These are phyloP conservation scores for Oscheius sp. DNA, from an alignment of 2,888 invertebrate species.

Conservation along the genomic window DNA sequence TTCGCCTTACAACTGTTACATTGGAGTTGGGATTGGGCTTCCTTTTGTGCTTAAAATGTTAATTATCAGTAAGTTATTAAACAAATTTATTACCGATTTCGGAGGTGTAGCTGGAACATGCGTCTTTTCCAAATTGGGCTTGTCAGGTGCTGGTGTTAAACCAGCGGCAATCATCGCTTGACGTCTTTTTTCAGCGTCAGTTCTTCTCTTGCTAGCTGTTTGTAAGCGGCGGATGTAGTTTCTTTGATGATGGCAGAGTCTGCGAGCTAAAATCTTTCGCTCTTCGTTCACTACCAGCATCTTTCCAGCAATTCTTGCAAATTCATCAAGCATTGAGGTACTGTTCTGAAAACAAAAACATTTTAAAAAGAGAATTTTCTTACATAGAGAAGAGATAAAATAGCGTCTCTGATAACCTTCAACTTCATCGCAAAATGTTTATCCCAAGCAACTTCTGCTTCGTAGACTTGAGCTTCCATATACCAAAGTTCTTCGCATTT, in stretches of 20 bases:
- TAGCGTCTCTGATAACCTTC: neutral
- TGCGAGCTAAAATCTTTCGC: constrained; percentile 26
- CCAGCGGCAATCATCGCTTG: neutral
- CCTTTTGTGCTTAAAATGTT: too few species aligned
- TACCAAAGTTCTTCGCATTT: constrained; percentile 6
- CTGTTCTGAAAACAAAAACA: constrained; percentile 14
- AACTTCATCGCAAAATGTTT: constrained; percentile 16
- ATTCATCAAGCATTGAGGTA: constrained; percentile 26
- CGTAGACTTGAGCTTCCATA: constrained; percentile 5
- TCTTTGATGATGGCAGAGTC: constrained; percentile 29
- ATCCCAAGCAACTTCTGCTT: neutral
- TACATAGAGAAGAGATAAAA: constrained; percentile 18
- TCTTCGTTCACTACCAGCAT: constrained; percentile 21
- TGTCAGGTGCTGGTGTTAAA: neutral
- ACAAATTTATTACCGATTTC: too few species aligned
- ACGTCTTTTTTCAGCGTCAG: constrained; percentile 16
- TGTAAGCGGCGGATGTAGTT: constrained; percentile 31
- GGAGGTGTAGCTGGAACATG: neutral
- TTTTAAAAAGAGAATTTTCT: neutral
- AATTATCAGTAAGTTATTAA: too few species aligned
- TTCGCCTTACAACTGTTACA: too few species aligned
- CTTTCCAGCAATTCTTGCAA: constrained; percentile 14
- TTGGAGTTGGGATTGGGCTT: too few species aligned
- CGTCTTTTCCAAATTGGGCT: neutral
- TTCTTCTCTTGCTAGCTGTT: constrained; percentile 24